Base-by-base conservation (phyloP, 2,797 vertebrate species). In the Vireo griseus region DNA sequence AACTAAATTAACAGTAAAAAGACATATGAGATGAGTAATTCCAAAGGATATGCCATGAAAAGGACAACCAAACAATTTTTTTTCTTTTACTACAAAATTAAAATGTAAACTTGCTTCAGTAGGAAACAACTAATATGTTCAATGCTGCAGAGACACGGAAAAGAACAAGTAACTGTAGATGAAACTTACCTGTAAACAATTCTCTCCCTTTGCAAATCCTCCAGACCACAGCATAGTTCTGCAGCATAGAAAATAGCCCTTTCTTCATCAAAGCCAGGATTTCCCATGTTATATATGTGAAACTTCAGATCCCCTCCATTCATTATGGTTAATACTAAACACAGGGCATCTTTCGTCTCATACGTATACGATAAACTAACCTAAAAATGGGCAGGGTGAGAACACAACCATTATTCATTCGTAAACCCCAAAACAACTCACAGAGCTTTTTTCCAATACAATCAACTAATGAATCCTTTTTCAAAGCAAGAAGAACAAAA, bases 291-390 rank as follows among this genome's bases (percentile, higher is more conserved):
- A 97, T 99, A 98, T 95, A 99, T 99, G 97, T 99, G 99, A 94
- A 99, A 99, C 96, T 99, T 99, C 92, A 99, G 96, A 97, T 99
- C 99, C 10, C 99, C 99, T 86, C 99, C 99, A 29, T 99, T 99
- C 99, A 99, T 99, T 86, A 99, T 98, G 97, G 98, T 99, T 90
- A 99, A 97, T 92, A 99, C 99, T 97, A 99, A 97, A 98, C 99
- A 99, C 96, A 99, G 97, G 86, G 98, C 97, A 85, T 99, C 98
- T 97, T 98, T 99, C 35, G 99, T 99, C 97, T 99, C 98, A 65
- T 98, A 99, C 25, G 98, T 98, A 93, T 99, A 99, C 73, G 98
- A 98, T 97, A 99, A 98, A 97, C 97, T 99, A 98, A 99, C 99
- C 99, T 99, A 92, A 71, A 95, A 92, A 68, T 4, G 2, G n/a